Conservation (phyloP, 2,888 invertebrate species). For the Galerucella calmariensis region DNA sequence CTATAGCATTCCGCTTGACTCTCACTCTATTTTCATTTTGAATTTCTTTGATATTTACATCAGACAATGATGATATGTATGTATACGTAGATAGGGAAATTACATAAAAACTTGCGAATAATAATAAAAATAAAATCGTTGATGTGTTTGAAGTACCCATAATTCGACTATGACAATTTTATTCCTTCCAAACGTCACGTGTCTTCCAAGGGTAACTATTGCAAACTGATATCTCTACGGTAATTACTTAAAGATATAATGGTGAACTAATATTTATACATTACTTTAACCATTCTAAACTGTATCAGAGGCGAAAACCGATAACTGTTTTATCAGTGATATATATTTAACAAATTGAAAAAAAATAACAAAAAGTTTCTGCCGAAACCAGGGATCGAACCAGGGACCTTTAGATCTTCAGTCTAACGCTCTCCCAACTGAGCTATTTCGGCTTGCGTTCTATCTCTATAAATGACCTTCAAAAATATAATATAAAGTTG, state of each 20-base stretch:
- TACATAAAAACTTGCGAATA: conserved; percentile 36
- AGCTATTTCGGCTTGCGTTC: conserved; percentile 75
- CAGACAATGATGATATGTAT: conserved; percentile 28
- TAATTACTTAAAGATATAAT: neutral
- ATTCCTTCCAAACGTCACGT: neutral
- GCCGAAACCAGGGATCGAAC: conserved; percentile 79
- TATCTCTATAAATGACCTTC: neutral
- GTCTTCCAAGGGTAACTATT: conserved; percentile 3
- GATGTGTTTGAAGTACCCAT: conserved; percentile 30
- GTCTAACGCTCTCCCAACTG: conserved; percentile 85
- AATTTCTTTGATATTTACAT: conserved; percentile 16
- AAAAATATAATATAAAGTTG: too few relatives aligned
- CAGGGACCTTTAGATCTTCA: conserved; percentile 80
- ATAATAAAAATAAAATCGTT: conserved; percentile 25
- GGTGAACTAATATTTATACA: neutral
- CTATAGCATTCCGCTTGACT: conserved; percentile 15
- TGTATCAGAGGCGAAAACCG: neutral
- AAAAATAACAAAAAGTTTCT: conserved; percentile 48
- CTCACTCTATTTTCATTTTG: conserved; percentile 10
- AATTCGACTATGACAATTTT: conserved; percentile 16
- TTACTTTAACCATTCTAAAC: neutral
- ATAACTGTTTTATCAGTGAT: too few relatives aligned
- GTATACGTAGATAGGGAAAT: conserved; percentile 37
- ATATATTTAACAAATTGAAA: too few relatives aligned
- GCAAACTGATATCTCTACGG: neutral